Conservation (phyloP, 2,113 vertebrate species). For the Callopanchax toddi region DNA sequence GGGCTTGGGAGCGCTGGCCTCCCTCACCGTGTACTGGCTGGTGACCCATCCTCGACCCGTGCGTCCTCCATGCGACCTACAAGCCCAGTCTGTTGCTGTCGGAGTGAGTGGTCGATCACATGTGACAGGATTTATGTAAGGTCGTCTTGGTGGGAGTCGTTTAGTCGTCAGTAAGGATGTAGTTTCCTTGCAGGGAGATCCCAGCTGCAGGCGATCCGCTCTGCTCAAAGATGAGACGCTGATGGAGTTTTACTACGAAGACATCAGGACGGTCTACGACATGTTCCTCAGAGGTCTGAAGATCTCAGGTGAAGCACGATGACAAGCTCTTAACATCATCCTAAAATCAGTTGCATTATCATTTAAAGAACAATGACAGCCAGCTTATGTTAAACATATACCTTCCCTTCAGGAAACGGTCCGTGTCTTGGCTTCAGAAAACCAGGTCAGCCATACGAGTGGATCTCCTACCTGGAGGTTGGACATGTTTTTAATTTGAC, state of each 20-base stretch:
- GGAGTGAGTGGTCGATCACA: constrained; percentile 57
- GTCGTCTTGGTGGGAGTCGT: background rate
- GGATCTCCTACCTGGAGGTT: constrained; percentile 83
- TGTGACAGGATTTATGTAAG: background rate
- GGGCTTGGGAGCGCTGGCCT: constrained; percentile 80
- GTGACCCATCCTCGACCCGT: constrained; percentile 78
- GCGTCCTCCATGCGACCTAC: constrained; percentile 77
- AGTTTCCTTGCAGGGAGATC: constrained; percentile 68
- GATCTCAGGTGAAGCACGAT: constrained; percentile 70
- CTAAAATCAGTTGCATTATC: no score
- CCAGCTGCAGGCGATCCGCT: constrained; percentile 77
- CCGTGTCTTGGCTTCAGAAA: constrained; percentile 82
- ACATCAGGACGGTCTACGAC: constrained; percentile 79
- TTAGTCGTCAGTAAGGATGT: background rate
- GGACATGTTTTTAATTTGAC: constrained; percentile 5
- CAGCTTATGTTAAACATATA: no score
- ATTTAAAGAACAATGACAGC: no score
- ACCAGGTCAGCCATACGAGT: constrained; percentile 79
- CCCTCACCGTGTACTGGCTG: constrained; percentile 82
- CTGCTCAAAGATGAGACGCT: constrained; percentile 77
- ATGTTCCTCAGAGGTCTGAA: constrained; percentile 81
- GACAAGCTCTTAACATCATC: background rate
- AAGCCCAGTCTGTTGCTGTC: constrained; percentile 77
- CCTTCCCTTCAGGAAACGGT: constrained; percentile 70
- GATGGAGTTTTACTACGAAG: constrained; percentile 81